Percentiles rank a stretch among this genome's conserved stretches.
Evolutionary conservation across 2,797 vertebrate genomes (phyloP).

Genomic region (Huso huso): DNA sequence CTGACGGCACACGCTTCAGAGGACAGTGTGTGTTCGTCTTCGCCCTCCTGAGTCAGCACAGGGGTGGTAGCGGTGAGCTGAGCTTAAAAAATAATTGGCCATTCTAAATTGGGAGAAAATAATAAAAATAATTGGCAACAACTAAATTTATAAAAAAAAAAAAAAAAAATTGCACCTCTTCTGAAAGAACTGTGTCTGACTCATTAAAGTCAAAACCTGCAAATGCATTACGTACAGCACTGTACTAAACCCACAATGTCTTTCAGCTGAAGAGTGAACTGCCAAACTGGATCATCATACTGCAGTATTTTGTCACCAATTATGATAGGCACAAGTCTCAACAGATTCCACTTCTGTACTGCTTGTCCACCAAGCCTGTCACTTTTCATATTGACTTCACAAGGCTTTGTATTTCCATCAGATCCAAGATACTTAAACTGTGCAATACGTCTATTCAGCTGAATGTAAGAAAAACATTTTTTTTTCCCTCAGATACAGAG

Average conservation of each 20-base stretch:
- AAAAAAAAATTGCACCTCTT: slow-evolving; percentile 15
- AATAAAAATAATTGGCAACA: too few relatives aligned
- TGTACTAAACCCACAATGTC: slow-evolving; percentile 2
- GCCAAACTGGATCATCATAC: slow-evolving; percentile 10
- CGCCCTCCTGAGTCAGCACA: too few relatives aligned
- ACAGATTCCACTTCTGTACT: slow-evolving; percentile 26
- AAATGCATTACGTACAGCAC: slow-evolving; percentile 7
- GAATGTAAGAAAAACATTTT: slow-evolving; percentile 17
- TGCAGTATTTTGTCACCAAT: slow-evolving; percentile 24
- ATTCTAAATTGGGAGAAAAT: too few relatives aligned
- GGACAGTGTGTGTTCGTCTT: too few relatives aligned
- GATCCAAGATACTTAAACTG: slow-evolving; percentile 19
- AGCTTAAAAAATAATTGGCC: too few relatives aligned
- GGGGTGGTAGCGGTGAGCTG: too few relatives aligned
- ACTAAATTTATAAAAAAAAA: too few relatives aligned
- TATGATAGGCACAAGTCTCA: slow-evolving; percentile 27
- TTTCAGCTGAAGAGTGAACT: background rate
- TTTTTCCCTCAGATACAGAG: slow-evolving; percentile 20
- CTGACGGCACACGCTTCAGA: too few relatives aligned
- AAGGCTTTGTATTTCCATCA: slow-evolving; percentile 13
- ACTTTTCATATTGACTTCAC: slow-evolving; percentile 5
- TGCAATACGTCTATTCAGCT: slow-evolving; percentile 16
- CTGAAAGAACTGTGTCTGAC: slow-evolving; percentile 11
- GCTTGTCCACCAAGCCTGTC: slow-evolving; percentile 19
- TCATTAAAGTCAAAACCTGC: slow-evolving; percentile 1